Conservation (phyloP, 2,888 invertebrate species). For the Exocentrus adspersus region DNA sequence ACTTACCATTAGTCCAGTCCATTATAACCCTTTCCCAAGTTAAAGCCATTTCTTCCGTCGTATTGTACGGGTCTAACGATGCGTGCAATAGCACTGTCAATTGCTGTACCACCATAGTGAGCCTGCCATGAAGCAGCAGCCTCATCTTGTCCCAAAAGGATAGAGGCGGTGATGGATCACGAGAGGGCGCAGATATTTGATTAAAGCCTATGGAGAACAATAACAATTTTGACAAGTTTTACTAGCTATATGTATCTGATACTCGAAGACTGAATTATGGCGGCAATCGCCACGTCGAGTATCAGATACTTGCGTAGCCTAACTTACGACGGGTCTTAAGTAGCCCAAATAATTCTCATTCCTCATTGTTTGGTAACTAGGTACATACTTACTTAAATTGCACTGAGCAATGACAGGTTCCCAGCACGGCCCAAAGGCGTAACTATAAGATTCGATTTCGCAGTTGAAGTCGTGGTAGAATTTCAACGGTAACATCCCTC, state of each 20-base stretch:
- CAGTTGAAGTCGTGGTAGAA: conserved; percentile 98
- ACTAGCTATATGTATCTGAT: no score
- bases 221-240: no score
- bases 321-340: no score
- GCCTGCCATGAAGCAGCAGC: conserved; percentile 88
- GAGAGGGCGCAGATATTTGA: conserved; percentile 85
- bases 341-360: no score
- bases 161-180: conserved; percentile 92
- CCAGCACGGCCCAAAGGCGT: conserved; percentile 99
- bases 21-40: conserved; percentile 93
- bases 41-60: conserved; percentile 98
- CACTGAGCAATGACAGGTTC: conserved; percentile 95
- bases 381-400: conserved; percentile 71
- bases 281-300: no score
- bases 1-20: conserved; percentile 92
- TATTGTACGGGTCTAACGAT: conserved; percentile 97
- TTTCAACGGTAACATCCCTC: conserved; percentile 94
- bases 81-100: conserved; percentile 94
- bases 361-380: no score
- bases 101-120: conserved; percentile 88
- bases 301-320: no score
- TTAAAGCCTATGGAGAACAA: conserved; percentile 74
- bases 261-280: no score
- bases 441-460: conserved; percentile 87
- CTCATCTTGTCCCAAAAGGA: conserved; percentile 99